A percentile compares a stretch with the other conserved stretches of the same genome.
phyloP scores from a whole-genome alignment of 2,113 vertebrate genomes.

The Gymnorhina tibicen region DNA sequence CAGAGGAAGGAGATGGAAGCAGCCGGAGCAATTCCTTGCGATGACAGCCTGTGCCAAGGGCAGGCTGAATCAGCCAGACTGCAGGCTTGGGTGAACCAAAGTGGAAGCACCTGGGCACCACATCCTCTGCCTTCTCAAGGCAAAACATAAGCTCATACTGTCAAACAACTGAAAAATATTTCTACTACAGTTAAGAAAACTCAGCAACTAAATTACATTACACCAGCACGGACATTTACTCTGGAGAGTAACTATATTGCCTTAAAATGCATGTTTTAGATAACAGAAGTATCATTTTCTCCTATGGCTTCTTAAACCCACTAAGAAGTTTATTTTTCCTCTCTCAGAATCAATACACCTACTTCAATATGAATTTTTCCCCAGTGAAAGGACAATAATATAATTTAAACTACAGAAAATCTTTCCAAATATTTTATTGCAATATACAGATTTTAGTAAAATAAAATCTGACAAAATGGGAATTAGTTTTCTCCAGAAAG shows the following conservation, averaged over 20 bases:
- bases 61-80: background rate
- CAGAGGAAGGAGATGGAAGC: background rate
- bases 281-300: background rate
- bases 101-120: background rate
- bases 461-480: background rate
- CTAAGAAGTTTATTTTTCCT: background rate
- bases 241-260: background rate
- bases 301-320: background rate
- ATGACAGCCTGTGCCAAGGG: background rate
- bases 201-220: background rate
- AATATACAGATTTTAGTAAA: background rate
- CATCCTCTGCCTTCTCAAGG: background rate
- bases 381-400: background rate
- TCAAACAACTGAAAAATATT: background rate
- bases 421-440: background rate
- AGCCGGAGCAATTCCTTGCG: accelerated
- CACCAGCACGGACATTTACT: background rate
- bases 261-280: background rate
- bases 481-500: background rate
- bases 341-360: background rate
- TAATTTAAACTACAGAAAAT: background rate
- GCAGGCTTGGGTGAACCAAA: background rate
- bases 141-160: background rate
- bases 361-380: background rate
- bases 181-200: background rate